These are phyloP conservation scores for Oryzias sinensis DNA, from an alignment of 2,797 vertebrate genomes.

Conservation along the genomic window DNA sequence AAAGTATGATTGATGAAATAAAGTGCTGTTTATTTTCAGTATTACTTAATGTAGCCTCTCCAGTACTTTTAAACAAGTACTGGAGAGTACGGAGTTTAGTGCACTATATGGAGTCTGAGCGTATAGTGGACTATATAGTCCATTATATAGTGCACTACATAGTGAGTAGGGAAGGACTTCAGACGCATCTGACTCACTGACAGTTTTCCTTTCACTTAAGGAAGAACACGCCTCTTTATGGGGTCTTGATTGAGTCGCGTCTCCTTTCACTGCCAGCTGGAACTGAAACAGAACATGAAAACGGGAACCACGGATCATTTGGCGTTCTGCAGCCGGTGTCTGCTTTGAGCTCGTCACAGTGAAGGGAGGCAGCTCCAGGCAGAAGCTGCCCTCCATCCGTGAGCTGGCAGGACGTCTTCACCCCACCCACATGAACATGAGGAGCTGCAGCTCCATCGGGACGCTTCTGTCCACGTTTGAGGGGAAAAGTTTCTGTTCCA, in stretches of 20 bases:
- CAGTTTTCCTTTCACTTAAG: not conserved
- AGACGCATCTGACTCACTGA: not conserved
- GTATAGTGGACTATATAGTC: too few relatives aligned
- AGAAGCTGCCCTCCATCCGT: slow-evolving; percentile 73
- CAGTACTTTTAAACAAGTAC: too few relatives aligned
- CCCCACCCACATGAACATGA: slow-evolving; percentile 55
- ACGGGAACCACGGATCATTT: slow-evolving; percentile 27
- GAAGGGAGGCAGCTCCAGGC: slow-evolving; percentile 54
- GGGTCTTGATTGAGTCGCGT: slow-evolving; percentile 55
- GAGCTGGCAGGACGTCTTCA: slow-evolving; percentile 72
- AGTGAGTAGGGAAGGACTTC: too few relatives aligned
- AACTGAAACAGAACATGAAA: slow-evolving; percentile 37
- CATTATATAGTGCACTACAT: too few relatives aligned
- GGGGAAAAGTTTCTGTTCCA: not conserved
- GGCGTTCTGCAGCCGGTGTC: slow-evolving; percentile 65
- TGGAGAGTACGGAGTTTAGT: too few relatives aligned
- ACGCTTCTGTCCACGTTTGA: slow-evolving; percentile 33
- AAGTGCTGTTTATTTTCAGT: too few relatives aligned
- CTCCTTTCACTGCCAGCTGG: slow-evolving; percentile 11
- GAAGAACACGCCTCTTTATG: slow-evolving; percentile 16
- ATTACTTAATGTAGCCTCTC: too few relatives aligned
- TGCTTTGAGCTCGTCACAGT: slow-evolving; percentile 81
- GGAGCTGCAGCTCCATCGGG: slow-evolving; percentile 15
- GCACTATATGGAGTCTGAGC: too few relatives aligned
- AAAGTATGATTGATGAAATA: too few relatives aligned